Evolutionary conservation across 1,140 invertebrate genomes (phyloP).

Genomic region (Agrypnia vestita): DNA sequence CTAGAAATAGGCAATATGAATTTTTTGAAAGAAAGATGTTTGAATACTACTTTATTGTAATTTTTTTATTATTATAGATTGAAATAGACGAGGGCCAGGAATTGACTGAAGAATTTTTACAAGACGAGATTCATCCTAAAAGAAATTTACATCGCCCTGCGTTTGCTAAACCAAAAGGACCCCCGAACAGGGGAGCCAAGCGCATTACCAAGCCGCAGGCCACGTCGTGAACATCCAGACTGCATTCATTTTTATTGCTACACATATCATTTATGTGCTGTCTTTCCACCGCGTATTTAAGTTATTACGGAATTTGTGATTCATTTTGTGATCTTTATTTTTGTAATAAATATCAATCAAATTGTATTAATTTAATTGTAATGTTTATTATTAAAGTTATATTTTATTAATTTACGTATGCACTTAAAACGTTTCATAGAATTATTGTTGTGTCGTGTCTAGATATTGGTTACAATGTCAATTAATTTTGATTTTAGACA

Average conservation of each 20-base stretch:
- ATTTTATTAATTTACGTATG: background rate
- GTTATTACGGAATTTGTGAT: constrained; percentile 16
- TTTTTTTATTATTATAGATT: constrained; percentile 75
- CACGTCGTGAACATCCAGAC: constrained; percentile 36
- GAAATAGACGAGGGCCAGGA: constrained; percentile 93
- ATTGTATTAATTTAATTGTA: background rate
- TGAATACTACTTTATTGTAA: constrained; percentile 30
- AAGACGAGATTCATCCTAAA: constrained; percentile 96
- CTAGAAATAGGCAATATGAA: too few species aligned
- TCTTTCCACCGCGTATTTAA: constrained; percentile 14
- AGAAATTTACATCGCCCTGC: constrained; percentile 91
- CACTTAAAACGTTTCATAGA: background rate
- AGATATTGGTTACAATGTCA: background rate
- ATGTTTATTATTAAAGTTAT: background rate
- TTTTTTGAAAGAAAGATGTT: too few species aligned
- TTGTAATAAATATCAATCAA: constrained; percentile 12
- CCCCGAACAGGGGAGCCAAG: constrained; percentile 92
- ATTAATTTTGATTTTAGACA: background rate
- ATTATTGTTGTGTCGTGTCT: background rate
- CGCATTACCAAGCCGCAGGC: constrained; percentile 85
- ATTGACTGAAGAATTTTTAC: constrained; percentile 90
- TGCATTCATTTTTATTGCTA: background rate
- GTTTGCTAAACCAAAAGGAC: constrained; percentile 96
- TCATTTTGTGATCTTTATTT: background rate
- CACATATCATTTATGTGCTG: constrained; percentile 20